Conservation (phyloP, 2,113 vertebrate genomes). For the Paedocypris sp. region DNA sequence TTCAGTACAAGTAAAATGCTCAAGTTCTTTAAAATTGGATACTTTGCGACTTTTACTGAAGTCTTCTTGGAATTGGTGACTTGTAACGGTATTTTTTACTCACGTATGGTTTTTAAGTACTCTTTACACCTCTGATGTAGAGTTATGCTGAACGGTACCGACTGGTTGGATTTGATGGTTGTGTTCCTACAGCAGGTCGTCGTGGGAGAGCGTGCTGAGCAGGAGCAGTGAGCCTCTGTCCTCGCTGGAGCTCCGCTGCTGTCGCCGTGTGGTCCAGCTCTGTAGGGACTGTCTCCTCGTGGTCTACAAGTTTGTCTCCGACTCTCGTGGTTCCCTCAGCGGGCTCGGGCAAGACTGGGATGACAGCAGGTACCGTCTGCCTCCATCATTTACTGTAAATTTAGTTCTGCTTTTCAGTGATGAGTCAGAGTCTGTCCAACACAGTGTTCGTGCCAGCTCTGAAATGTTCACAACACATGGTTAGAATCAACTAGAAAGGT, state of each 20-base stretch:
- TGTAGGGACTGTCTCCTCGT: slow-evolving; percentile 90
- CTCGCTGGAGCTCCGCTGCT: slow-evolving; percentile 81
- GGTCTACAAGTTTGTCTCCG: slow-evolving; percentile 86
- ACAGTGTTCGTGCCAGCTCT: too few relatives aligned
- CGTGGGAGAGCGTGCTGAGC: slow-evolving; percentile 87
- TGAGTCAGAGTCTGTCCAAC: too few relatives aligned
- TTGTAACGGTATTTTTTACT: too few relatives aligned
- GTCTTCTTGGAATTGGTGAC: too few relatives aligned
- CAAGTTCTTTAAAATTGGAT: too few relatives aligned
- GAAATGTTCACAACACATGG: too few relatives aligned
- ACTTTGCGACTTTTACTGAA: too few relatives aligned
- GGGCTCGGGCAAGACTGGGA: slow-evolving; percentile 78
- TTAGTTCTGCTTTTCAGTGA: too few relatives aligned
- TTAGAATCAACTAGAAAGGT: too few relatives aligned
- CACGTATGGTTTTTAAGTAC: too few relatives aligned
- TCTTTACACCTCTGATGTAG: not conserved
- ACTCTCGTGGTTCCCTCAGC: slow-evolving; percentile 73
- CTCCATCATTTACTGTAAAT: too few relatives aligned
- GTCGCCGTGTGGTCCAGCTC: slow-evolving; percentile 85
- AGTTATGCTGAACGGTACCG: not conserved
- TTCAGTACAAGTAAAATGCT: too few relatives aligned
- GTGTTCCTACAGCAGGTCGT: slow-evolving; percentile 58
- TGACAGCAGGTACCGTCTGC: slow-evolving; percentile 91
- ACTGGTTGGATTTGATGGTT: not conserved
- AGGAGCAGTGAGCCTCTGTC: slow-evolving; percentile 80